Conservation (phyloP, 2,113 vertebrate species). For the Planiliza haematocheilus region DNA sequence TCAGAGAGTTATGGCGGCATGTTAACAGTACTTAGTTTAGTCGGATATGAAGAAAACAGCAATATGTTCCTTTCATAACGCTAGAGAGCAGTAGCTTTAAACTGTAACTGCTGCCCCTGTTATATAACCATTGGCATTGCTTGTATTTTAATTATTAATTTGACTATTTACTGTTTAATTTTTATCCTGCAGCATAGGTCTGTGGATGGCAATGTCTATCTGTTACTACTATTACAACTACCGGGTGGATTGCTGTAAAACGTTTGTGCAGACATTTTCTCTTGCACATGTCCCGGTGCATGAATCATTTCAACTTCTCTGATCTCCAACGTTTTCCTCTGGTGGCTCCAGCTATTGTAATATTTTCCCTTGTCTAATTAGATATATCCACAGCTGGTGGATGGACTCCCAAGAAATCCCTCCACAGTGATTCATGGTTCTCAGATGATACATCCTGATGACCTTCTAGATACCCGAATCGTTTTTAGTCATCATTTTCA, state of each 20-base stretch:
- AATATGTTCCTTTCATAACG: not conserved
- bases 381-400: too few species aligned
- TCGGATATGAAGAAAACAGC: not conserved
- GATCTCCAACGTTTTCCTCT: too few species aligned
- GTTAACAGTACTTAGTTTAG: constrained; percentile 1
- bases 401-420: not conserved
- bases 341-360: too few species aligned
- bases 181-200: not conserved
- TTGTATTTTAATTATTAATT: not conserved
- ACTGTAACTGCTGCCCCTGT: not conserved
- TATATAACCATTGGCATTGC: not conserved
- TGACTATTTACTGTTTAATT: not conserved
- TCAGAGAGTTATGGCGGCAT: not conserved
- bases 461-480: too few species aligned
- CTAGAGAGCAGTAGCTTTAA: not conserved
- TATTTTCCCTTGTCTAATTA: too few species aligned
- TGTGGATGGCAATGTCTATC: not conserved
- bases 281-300: not conserved
- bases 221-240: not conserved
- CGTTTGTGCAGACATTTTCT: not conserved
- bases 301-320: too few species aligned
- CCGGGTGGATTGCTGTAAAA: not conserved
- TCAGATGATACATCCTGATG: not conserved
- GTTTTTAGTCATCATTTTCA: too few species aligned
- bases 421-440: not conserved